Percentiles rank a stretch among this genome's conserved stretches.
Conservation (phyloP, 2,113 vertebrate genomes). For the Neofelis nebulosa region DNA sequence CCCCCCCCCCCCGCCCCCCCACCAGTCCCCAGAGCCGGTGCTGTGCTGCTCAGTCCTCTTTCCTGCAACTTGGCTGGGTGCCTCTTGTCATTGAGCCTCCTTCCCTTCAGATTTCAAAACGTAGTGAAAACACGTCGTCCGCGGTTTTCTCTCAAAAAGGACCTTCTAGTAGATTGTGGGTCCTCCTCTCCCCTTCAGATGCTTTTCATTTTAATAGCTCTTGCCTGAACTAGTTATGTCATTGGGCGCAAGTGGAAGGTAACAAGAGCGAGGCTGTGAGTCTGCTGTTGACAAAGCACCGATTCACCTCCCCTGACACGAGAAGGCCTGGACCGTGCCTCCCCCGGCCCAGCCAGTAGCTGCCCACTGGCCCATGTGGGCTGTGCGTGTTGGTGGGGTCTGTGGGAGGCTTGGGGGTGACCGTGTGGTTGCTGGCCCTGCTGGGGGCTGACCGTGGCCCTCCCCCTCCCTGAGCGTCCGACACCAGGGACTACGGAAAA, state of each 20-base stretch:
- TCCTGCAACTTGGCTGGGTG: not conserved
- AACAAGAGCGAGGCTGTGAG: not conserved
- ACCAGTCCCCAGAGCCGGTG: rapidly evolving
- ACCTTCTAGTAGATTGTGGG: not conserved
- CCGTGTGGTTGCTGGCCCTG: not conserved
- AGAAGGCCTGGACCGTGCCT: not conserved
- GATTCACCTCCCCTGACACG: rapidly evolving
- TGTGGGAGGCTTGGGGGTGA: not conserved
- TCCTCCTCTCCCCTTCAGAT: not conserved
- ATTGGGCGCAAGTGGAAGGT: not conserved
- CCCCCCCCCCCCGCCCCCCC: rapidly evolving
- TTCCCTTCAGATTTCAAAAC: not conserved
- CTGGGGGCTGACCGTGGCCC: rapidly evolving
- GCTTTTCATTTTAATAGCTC: not conserved
- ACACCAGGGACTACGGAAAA: not conserved
- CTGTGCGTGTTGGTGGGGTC: not conserved
- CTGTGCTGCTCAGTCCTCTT: not conserved
- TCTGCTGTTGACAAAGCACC: not conserved
- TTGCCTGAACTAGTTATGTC: not conserved
- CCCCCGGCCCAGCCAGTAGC: not conserved
- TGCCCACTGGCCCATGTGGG: not conserved
- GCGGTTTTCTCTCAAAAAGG: not conserved
- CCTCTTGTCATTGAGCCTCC: not conserved
- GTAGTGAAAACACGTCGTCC: not conserved
- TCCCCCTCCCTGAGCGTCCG: not conserved